These are phyloP conservation scores for Torymus aiolomorphi DNA, from an alignment of 2,888 invertebrate genomes.

Conservation along the genomic window DNA sequence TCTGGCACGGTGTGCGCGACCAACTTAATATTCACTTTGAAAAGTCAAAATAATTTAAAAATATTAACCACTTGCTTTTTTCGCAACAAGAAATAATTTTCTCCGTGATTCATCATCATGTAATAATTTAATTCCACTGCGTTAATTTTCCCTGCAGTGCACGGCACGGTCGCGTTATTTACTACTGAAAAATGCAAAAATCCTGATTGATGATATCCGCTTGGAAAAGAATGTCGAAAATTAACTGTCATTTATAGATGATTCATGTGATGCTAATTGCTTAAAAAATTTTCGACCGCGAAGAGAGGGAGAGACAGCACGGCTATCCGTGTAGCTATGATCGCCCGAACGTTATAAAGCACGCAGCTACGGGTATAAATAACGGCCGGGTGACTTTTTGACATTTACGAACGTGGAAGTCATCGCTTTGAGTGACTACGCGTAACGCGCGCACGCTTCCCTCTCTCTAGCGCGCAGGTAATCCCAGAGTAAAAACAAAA, in stretches of 20 bases:
- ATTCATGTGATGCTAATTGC: conserved; percentile 41
- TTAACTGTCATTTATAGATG: conserved; percentile 24
- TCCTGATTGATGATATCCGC: background rate
- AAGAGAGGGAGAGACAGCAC: too few relatives aligned
- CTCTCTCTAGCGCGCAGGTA: conserved; percentile 13
- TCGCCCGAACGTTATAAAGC: conserved; percentile 12
- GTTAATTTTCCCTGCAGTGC: too few relatives aligned
- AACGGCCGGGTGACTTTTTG: conserved; percentile 42
- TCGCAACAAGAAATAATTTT: too few relatives aligned
- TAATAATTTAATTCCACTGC: too few relatives aligned
- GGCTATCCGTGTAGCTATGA: too few relatives aligned
- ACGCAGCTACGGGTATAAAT: conserved; percentile 41
- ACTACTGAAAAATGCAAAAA: conserved; percentile 1
- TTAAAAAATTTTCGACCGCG: background rate
- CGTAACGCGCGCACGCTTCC: conserved; percentile 41
- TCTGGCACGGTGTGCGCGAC: too few relatives aligned
- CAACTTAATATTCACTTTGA: too few relatives aligned
- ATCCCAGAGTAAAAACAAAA: conserved; percentile 7
- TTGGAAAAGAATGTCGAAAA: conserved; percentile 2
- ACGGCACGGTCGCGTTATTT: background rate
- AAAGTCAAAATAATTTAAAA: too few relatives aligned
- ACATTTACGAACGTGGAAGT: conserved; percentile 54
- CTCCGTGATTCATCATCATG: too few relatives aligned
- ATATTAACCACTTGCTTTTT: too few relatives aligned
- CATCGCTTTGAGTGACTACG: conserved; percentile 50